Percentiles rank a stretch among this genome's conserved stretches.
phyloP scores from a whole-genome alignment of 2,797 vertebrate genomes.

The Cyclopterus lumpus region DNA sequence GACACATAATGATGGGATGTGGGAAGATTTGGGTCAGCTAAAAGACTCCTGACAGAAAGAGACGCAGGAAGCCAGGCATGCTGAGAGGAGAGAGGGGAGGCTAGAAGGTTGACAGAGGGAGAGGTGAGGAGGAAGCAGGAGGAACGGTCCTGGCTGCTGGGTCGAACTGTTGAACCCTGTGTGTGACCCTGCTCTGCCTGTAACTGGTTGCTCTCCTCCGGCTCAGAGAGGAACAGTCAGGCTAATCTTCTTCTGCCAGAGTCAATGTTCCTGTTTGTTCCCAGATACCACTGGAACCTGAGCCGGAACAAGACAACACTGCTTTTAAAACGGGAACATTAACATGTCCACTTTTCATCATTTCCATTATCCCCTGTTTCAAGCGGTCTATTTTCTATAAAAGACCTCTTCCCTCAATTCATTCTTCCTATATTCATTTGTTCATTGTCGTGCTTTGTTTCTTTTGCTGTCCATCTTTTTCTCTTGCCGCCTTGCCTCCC shows the following conservation, averaged over 20 bases:
- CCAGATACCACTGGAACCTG: conserved; percentile 50
- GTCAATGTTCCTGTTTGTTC: conserved; percentile 58
- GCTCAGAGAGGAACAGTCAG: conserved; percentile 45
- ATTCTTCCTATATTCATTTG: conserved; percentile 19
- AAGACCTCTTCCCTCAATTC: conserved; percentile 31
- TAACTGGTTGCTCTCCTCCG: conserved; percentile 33
- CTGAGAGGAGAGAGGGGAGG: conserved; percentile 22
- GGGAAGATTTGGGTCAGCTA: conserved; percentile 66
- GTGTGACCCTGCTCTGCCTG: conserved; percentile 49
- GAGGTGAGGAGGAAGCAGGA: conserved; percentile 44
- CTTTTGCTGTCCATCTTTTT: background rate
- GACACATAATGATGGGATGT: conserved; percentile 55
- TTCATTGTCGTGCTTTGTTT: conserved; percentile 9
- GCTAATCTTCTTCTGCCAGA: conserved; percentile 74
- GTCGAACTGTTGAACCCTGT: conserved; percentile 44
- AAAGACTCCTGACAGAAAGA: conserved; percentile 46
- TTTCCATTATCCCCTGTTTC: conserved; percentile 30
- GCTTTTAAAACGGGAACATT: conserved; percentile 39
- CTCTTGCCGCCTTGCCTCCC: background rate
- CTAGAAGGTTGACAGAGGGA: conserved; percentile 22
- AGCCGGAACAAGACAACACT: conserved; percentile 46
- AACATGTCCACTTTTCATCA: conserved; percentile 60
- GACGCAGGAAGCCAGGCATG: conserved; percentile 27
- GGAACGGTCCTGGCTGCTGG: conserved; percentile 51
- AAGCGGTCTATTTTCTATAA: conserved; percentile 38